A percentile compares a stretch with the other conserved stretches of the same genome.
Evolutionary conservation across 2,797 vertebrate species (phyloP).

Genomic region (Chromis chromis): DNA sequence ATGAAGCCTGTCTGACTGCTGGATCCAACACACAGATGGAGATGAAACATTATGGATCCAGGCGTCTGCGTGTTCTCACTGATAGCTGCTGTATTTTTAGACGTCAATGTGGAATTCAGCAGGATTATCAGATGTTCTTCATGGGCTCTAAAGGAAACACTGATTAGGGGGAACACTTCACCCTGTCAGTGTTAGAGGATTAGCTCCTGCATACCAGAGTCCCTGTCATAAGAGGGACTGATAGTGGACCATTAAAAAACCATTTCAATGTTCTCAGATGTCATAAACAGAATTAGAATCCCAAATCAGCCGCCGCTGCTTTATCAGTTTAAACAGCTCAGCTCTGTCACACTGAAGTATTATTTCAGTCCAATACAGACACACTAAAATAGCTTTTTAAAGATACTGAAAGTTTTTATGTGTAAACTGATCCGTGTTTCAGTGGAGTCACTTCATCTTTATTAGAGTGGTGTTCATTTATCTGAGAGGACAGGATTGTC

Average conservation of each 20-base stretch:
- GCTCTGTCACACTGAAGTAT: background rate
- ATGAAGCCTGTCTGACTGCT: conserved; percentile 29
- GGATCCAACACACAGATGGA: conserved; percentile 14
- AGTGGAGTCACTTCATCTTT: background rate
- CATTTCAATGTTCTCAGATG: conserved; percentile 50
- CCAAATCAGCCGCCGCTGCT: conserved; percentile 25
- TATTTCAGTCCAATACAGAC: background rate
- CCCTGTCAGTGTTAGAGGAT: conserved; percentile 32
- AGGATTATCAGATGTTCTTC: conserved; percentile 70
- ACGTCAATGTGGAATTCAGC: conserved; percentile 64
- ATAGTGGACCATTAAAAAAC: conserved; percentile 63
- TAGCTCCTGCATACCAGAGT: conserved; percentile 53
- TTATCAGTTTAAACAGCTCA: conserved; percentile 43
- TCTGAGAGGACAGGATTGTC: rapidly evolving
- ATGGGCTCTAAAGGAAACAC: conserved; percentile 48
- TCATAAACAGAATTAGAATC: conserved; percentile 49
- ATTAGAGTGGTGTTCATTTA: background rate
- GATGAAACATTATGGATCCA: conserved; percentile 9
- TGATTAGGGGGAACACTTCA: conserved; percentile 73
- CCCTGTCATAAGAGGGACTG: conserved; percentile 55
- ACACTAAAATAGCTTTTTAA: background rate
- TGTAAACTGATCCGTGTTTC: background rate
- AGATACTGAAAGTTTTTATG: background rate
- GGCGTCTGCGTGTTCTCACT: conserved; percentile 49
- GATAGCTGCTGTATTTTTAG: conserved; percentile 78